These are phyloP conservation scores for Sarcophaga bullata DNA, from an alignment of 1,140 invertebrate genomes.

Conservation along the genomic window DNA sequence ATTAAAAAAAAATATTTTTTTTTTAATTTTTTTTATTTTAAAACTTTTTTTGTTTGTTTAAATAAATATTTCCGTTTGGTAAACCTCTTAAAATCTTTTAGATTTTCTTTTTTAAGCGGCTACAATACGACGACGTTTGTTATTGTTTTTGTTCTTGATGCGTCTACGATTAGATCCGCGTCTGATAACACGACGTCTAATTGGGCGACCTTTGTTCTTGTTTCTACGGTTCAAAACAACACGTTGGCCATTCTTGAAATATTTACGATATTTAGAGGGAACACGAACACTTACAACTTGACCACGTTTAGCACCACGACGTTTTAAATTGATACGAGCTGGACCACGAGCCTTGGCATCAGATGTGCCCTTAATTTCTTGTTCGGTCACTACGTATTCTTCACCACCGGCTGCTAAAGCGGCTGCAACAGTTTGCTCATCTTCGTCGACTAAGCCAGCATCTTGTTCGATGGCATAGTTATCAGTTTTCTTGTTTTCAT, in stretches of 20 bases:
- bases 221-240: constrained; percentile 50
- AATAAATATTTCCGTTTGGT: not conserved
- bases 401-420: constrained; percentile 58
- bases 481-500: not conserved
- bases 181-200: constrained; percentile 53
- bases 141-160: constrained; percentile 42
- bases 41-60: not conserved
- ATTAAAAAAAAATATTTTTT: not conserved
- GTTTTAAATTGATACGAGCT: constrained; percentile 55
- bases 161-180: constrained; percentile 48
- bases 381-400: constrained; percentile 56
- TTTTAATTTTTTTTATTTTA: too few relatives aligned
- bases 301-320: constrained; percentile 56
- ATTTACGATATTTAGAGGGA: constrained; percentile 57
- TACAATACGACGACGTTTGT: constrained; percentile 40
- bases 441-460: not conserved
- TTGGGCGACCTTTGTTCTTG: constrained; percentile 52
- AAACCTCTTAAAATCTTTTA: not conserved
- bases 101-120: not conserved
- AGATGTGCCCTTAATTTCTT: constrained; percentile 50
- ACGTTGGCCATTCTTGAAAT: constrained; percentile 62
- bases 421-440: constrained; percentile 54
- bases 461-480: constrained; percentile 2
- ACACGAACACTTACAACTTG: constrained; percentile 49
- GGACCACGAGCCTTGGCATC: constrained; percentile 54